These are phyloP conservation scores for Monochamus saltuarius DNA, from an alignment of 1,140 invertebrate species.

Conservation along the genomic window DNA sequence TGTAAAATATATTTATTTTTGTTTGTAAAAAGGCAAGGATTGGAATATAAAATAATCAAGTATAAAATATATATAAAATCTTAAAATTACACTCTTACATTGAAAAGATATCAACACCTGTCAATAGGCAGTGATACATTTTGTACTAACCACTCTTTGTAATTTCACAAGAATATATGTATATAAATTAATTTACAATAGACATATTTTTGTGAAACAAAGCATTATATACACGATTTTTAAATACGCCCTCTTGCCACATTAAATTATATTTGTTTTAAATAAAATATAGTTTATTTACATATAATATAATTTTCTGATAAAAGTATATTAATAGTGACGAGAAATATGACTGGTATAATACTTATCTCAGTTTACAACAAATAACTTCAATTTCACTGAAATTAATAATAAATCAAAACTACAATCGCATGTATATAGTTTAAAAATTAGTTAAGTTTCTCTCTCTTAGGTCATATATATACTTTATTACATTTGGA, in stretches of 20 bases:
- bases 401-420: background rate
- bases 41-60: constrained; percentile 22
- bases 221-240: constrained; percentile 26
- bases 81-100: constrained; percentile 18
- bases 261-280: constrained; percentile 15
- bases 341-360: constrained; percentile 31
- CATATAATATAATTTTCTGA: constrained; percentile 24
- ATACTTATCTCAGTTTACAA: constrained; percentile 4
- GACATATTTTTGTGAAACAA: constrained; percentile 17
- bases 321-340: constrained; percentile 27
- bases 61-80: constrained; percentile 25
- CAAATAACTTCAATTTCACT: constrained; percentile 17
- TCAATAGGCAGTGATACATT: constrained; percentile 31
- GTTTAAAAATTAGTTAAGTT: too few relatives aligned
- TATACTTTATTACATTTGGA: too few relatives aligned
- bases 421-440: too few relatives aligned
- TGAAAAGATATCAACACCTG: constrained; percentile 14
- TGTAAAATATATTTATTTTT: constrained; percentile 11
- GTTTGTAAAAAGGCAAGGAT: constrained; percentile 27
- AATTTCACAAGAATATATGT: constrained; percentile 25
- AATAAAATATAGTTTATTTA: constrained; percentile 23
- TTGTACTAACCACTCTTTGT: constrained; percentile 38
- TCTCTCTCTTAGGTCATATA: too few relatives aligned
- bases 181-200: constrained; percentile 4
- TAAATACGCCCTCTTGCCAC: constrained; percentile 28